These are phyloP conservation scores for Axea sp. DNA, from an alignment of 2,888 invertebrate species.

Conservation along the genomic window DNA sequence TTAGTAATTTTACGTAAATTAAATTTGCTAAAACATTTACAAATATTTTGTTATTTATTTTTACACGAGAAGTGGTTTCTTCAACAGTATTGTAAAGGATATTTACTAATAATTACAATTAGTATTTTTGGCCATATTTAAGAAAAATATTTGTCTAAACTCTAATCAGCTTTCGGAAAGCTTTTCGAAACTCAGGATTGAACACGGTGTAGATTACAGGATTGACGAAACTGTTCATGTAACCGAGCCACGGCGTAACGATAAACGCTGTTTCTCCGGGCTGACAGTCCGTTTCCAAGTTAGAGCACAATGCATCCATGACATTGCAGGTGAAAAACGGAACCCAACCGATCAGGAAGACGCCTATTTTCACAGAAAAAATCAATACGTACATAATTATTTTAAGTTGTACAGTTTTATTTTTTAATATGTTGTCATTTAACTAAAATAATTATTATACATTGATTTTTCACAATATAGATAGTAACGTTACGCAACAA, in stretches of 20 bases:
- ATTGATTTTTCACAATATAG: too few species aligned
- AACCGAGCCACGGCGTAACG: constrained; percentile 98
- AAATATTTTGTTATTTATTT: background rate
- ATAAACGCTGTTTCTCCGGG: constrained; percentile 95
- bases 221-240: constrained; percentile 97
- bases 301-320: constrained; percentile 96
- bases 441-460: too few species aligned
- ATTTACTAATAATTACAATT: constrained; percentile 27
- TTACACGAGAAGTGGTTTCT: constrained; percentile 4
- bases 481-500: too few species aligned
- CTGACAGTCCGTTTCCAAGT: constrained; percentile 87
- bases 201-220: constrained; percentile 97
- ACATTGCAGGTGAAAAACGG: constrained; percentile 99
- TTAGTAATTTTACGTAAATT: too few species aligned
- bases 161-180: constrained; percentile 94
- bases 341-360: constrained; percentile 98
- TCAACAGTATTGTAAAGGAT: constrained; percentile 25
- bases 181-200: constrained; percentile 98
- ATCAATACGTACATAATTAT: constrained; percentile 63
- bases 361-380: constrained; percentile 85
- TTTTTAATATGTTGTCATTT: too few species aligned
- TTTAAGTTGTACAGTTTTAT: background rate
- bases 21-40: too few species aligned
- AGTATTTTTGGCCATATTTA: constrained; percentile 44
- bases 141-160: constrained; percentile 63